These are phyloP conservation scores for Myotis pilosus DNA, from an alignment of 2,797 vertebrate species.

Conservation along the genomic window DNA sequence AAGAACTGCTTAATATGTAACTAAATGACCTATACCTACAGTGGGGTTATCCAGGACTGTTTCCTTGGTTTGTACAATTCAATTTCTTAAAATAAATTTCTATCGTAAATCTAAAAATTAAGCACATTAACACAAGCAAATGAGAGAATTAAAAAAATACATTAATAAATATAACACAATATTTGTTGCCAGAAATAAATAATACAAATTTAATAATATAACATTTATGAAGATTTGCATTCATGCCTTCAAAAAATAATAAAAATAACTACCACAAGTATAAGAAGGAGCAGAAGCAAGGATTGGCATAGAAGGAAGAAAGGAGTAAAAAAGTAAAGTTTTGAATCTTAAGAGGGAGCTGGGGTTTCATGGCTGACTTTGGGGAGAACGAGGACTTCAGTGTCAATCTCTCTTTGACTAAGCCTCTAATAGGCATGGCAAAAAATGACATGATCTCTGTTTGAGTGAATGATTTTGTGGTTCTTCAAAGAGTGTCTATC, in stretches of 20 bases:
- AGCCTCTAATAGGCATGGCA: neutral
- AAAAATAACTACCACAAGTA: neutral
- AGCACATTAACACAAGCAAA: neutral
- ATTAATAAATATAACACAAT: neutral
- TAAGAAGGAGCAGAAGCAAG: neutral
- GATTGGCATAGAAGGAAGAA: neutral
- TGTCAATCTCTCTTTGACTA: neutral
- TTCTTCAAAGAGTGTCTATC: neutral
- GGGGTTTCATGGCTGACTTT: neutral
- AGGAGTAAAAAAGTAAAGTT: neutral
- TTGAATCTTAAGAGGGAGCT: neutral
- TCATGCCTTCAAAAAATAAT: neutral
- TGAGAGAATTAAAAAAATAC: neutral
- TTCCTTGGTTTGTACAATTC: neutral
- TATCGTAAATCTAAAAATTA: neutral
- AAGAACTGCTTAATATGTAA: neutral
- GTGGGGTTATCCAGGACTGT: neutral
- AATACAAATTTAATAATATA: neutral
- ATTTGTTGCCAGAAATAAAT: neutral
- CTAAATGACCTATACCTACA: neutral
- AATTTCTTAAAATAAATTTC: neutral
- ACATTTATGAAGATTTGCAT: neutral
- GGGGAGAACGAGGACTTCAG: neutral
- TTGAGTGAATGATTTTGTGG: neutral
- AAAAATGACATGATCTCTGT: neutral